These are phyloP conservation scores for Cyanoramphus novaezelandiae DNA, from an alignment of 2,113 vertebrate species.

Conservation along the genomic window DNA sequence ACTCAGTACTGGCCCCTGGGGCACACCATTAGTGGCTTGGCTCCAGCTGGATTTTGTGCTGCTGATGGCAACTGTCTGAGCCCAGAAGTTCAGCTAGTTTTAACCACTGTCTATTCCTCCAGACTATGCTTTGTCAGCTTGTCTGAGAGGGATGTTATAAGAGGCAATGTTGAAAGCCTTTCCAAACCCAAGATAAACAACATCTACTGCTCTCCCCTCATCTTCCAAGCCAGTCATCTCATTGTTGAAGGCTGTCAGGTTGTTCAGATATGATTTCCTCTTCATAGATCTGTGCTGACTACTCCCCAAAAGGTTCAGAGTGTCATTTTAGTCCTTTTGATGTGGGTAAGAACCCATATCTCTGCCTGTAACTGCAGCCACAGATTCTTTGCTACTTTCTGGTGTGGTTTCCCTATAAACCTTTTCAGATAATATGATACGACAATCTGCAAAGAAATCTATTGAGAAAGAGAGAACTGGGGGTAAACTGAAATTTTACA, in stretches of 20 bases:
- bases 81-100: not conserved
- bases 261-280: not conserved
- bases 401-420: not conserved
- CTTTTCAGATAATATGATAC: not conserved
- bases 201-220: not conserved
- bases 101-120: not conserved
- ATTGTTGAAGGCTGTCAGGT: not conserved
- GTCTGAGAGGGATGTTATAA: not conserved
- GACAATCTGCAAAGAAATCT: not conserved
- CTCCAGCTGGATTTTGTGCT: not conserved
- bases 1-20: not conserved
- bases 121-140: not conserved
- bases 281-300: not conserved
- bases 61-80: not conserved
- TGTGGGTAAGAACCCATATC: not conserved
- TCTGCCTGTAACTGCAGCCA: not conserved
- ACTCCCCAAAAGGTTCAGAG: not conserved
- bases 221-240: not conserved
- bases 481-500: not conserved
- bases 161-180: not conserved
- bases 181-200: not conserved
- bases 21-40: not conserved
- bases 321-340: not conserved
- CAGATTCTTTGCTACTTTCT: not conserved
- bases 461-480: not conserved